Conservation (phyloP, 1,140 invertebrate species). For the roundworm (Caenorhabditis elegans) region DNA sequence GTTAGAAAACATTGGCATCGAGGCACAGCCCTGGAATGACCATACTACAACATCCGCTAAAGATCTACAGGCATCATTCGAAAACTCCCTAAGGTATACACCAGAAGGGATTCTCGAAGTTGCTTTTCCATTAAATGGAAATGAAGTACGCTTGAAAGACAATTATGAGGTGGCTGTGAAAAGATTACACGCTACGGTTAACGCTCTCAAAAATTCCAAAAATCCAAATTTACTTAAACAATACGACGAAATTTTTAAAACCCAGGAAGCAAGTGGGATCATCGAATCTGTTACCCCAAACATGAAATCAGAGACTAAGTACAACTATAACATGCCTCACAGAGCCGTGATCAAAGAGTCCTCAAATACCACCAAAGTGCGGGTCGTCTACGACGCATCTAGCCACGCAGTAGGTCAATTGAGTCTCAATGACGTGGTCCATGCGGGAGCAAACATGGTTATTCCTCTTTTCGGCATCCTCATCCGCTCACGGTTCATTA, state of each 20-base stretch:
- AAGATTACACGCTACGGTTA: no score
- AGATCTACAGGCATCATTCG: background rate
- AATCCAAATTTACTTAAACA: background rate
- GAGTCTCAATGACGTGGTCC: slow-evolving; percentile 67
- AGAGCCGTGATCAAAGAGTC: background rate
- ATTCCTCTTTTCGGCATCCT: slow-evolving; percentile 36
- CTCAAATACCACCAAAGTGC: no score
- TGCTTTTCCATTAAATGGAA: no score
- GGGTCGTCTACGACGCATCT: no score
- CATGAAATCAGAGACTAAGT: background rate
- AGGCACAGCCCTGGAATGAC: background rate
- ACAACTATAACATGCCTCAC: background rate
- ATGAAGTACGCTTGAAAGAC: no score
- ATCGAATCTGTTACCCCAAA: background rate
- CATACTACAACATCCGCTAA: background rate
- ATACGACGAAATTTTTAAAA: background rate
- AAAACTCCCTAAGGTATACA: background rate
- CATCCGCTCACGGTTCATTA: background rate
- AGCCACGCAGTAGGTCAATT: slow-evolving; percentile 51
- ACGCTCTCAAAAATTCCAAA: background rate
- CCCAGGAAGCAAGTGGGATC: background rate
- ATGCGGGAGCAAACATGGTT: no score
- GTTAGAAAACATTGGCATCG: background rate
- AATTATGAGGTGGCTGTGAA: background rate
- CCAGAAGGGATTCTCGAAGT: no score